Conservation (phyloP, 2,797 vertebrate species). For the Danionella dracula region DNA sequence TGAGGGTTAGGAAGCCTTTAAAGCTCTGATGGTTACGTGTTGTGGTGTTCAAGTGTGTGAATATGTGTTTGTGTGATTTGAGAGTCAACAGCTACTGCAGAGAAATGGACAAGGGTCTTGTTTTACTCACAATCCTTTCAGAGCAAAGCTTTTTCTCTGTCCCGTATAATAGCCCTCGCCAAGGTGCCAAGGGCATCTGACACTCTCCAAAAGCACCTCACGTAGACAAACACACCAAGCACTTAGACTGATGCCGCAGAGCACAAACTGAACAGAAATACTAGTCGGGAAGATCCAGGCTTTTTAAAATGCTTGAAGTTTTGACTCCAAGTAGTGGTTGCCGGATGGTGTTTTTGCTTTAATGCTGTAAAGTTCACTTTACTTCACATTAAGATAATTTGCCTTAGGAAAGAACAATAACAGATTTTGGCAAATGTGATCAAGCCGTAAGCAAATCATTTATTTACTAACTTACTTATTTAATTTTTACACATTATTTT, state of each 20-base stretch:
- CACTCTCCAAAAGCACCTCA: slow-evolving; percentile 25
- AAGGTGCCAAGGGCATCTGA: slow-evolving; percentile 24
- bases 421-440: too few species aligned
- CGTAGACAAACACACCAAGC: neutral
- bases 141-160: slow-evolving; percentile 25
- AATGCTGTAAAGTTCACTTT: too few species aligned
- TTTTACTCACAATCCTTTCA: slow-evolving; percentile 33
- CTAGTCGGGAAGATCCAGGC: neutral
- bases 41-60: slow-evolving; percentile 26
- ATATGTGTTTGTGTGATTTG: slow-evolving; percentile 14
- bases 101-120: slow-evolving; percentile 34
- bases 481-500: too few species aligned
- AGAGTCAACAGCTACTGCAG: slow-evolving; percentile 27
- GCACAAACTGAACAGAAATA: neutral
- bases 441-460: too few species aligned
- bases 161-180: slow-evolving; percentile 20
- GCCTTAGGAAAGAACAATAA: too few species aligned
- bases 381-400: too few species aligned
- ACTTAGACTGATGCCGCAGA: neutral
- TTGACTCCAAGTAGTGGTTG: too few species aligned
- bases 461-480: too few species aligned
- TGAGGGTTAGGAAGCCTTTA: slow-evolving; percentile 17
- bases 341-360: too few species aligned
- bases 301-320: too few species aligned
- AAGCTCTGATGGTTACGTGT: neutral